Evolutionary conservation across 64 coral and sea anemone genomes (phyloP).

Genomic region (Montipora efflorescens): DNA sequence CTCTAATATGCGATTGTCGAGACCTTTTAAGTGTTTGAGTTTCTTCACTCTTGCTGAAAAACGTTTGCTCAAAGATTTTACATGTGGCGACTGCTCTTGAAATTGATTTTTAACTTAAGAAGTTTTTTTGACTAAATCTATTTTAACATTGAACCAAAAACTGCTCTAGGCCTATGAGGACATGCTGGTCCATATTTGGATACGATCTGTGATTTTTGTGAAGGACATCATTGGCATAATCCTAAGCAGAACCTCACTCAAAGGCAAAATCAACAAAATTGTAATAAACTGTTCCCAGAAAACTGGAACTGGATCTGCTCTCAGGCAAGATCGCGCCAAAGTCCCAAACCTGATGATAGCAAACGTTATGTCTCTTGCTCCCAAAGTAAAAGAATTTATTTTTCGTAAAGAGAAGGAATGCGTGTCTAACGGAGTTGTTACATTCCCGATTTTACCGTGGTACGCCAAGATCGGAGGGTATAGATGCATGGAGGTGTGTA

Average conservation of each 20-base stretch:
- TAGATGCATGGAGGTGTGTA: conserved; percentile 39
- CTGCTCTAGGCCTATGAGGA: too few relatives aligned
- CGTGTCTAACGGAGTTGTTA: conserved; percentile 44
- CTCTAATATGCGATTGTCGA: too few relatives aligned
- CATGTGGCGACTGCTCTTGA: too few relatives aligned
- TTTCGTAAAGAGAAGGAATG: conserved; percentile 16
- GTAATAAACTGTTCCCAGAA: not conserved
- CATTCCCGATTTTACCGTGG: conserved; percentile 52
- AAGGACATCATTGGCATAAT: conserved; percentile 25
- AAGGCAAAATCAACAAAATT: not conserved
- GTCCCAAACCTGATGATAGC: conserved; percentile 44
- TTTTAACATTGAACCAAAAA: too few relatives aligned
- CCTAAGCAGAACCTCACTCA: conserved; percentile 30
- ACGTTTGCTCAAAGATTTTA: too few relatives aligned
- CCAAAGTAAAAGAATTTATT: conserved; percentile 55
- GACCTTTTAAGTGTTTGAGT: too few relatives aligned
- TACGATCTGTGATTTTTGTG: not conserved
- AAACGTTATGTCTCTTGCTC: conserved; percentile 13
- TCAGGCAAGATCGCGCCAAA: not conserved
- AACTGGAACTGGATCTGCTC: not conserved
- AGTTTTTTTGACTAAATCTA: too few relatives aligned
- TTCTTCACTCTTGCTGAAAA: too few relatives aligned
- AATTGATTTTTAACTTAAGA: too few relatives aligned
- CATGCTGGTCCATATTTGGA: too few relatives aligned
- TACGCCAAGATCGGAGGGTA: conserved; percentile 33